Conservation (phyloP, 2,797 vertebrate genomes). For the Pangasius sanitwongsei region DNA sequence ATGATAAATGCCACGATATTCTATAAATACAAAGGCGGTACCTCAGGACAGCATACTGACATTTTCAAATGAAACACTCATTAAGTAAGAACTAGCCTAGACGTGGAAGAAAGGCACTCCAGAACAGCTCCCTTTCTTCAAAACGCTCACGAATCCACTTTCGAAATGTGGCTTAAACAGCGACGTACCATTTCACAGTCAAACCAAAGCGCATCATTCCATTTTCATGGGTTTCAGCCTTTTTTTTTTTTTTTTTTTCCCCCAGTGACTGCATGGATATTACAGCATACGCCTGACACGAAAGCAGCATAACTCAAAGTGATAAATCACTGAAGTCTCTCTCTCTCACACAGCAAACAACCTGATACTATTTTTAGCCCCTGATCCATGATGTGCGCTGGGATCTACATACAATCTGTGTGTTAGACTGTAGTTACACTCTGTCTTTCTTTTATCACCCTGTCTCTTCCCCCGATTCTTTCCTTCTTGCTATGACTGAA, state of each 20-base stretch:
- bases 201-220: neutral
- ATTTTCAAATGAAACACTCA: neutral
- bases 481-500: neutral
- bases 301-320: conserved; percentile 18
- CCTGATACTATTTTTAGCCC: conserved; percentile 42
- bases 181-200: conserved; percentile 23
- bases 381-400: conserved; percentile 29
- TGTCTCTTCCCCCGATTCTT: neutral
- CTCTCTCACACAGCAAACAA: conserved; percentile 1
- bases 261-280: neutral
- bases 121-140: conserved; percentile 1
- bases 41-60: conserved; percentile 7
- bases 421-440: conserved; percentile 29
- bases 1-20: conserved; percentile 16
- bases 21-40: conserved; percentile 10
- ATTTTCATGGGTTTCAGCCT: conserved; percentile 8
- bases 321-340: conserved; percentile 6
- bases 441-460: neutral
- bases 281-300: conserved; percentile 11
- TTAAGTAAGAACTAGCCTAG: neutral
- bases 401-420: conserved; percentile 44
- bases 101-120: conserved; percentile 31
- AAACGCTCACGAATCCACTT: neutral
- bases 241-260: neutral
- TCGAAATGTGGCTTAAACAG: neutral